These are phyloP conservation scores for Sebastes umbrosus DNA, from an alignment of 2,797 vertebrate genomes.

Conservation along the genomic window DNA sequence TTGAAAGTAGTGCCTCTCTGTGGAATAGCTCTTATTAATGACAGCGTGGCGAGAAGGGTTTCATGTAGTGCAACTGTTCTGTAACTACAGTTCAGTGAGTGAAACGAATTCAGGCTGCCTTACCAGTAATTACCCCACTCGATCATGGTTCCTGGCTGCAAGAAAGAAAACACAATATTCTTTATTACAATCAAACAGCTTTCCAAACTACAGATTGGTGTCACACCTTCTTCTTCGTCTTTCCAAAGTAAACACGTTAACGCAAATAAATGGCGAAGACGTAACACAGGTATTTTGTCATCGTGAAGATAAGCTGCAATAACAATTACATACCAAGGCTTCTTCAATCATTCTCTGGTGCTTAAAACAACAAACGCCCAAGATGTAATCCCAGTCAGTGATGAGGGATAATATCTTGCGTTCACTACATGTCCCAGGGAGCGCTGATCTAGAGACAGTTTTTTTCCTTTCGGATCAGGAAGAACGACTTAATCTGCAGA, in stretches of 20 bases:
- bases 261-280: slow-evolving; percentile 10
- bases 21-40: slow-evolving; percentile 63
- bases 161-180: slow-evolving; percentile 54
- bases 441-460: neutral
- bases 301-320: slow-evolving; percentile 28
- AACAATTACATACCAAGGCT: slow-evolving; percentile 7
- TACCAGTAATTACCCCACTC: slow-evolving; percentile 99
- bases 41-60: slow-evolving; percentile 40
- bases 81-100: slow-evolving; percentile 65
- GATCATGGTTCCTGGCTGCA: slow-evolving; percentile 98
- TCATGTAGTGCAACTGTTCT: slow-evolving; percentile 55
- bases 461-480: slow-evolving; percentile 15
- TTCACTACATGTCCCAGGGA: slow-evolving; percentile 15
- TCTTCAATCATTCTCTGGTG: slow-evolving; percentile 27
- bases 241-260: slow-evolving; percentile 30
- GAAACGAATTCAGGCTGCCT: slow-evolving; percentile 72
- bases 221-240: neutral
- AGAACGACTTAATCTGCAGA: slow-evolving; percentile 15
- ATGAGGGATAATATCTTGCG: slow-evolving; percentile 27
- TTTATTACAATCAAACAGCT: slow-evolving; percentile 17
- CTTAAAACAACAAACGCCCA: slow-evolving; percentile 23
- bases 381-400: slow-evolving; percentile 8
- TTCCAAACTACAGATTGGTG: neutral
- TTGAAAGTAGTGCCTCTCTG: slow-evolving; percentile 46
- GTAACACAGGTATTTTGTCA: slow-evolving; percentile 33